These are phyloP conservation scores for Conus canariensis DNA, from an alignment of 2,888 invertebrate species.

Conservation along the genomic window DNA sequence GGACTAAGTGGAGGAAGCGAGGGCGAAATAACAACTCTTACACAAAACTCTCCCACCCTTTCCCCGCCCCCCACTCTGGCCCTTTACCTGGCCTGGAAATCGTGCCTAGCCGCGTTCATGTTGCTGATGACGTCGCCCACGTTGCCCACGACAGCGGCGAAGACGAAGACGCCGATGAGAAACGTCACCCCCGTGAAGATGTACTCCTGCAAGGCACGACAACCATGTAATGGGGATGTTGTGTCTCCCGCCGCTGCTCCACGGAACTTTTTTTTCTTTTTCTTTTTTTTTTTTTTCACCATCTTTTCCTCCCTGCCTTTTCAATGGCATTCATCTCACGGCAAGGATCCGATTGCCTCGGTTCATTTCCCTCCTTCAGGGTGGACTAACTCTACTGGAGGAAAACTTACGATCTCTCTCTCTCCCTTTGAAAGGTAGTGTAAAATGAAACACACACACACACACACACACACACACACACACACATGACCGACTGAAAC, in stretches of 20 bases:
- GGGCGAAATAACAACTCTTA: not conserved
- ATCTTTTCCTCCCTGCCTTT: too few species aligned
- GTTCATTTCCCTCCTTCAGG: too few species aligned
- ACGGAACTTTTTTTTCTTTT: not conserved
- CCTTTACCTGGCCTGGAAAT: slow-evolving; percentile 71
- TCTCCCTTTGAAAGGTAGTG: too few species aligned
- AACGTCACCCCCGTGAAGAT: slow-evolving; percentile 76
- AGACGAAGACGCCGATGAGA: slow-evolving; percentile 75
- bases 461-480: too few species aligned
- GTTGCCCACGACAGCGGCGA: slow-evolving; percentile 77
- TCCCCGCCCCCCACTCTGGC: not conserved
- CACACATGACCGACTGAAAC: too few species aligned
- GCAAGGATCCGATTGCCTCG: too few species aligned
- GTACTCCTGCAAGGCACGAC: slow-evolving; percentile 67
- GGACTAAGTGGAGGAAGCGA: too few species aligned
- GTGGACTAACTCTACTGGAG: too few species aligned
- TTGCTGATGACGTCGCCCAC: slow-evolving; percentile 78
- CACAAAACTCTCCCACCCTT: not conserved
- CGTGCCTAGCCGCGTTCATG: slow-evolving; percentile 75
- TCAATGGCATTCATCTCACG: too few species aligned
- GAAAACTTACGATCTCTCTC: too few species aligned
- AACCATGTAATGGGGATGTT: not conserved
- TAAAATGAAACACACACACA: too few species aligned
- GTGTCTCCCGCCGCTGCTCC: not conserved
- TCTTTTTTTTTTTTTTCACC: not conserved